phyloP scores from a whole-genome alignment of 1,140 invertebrate genomes.

The Pararge aegeria region DNA sequence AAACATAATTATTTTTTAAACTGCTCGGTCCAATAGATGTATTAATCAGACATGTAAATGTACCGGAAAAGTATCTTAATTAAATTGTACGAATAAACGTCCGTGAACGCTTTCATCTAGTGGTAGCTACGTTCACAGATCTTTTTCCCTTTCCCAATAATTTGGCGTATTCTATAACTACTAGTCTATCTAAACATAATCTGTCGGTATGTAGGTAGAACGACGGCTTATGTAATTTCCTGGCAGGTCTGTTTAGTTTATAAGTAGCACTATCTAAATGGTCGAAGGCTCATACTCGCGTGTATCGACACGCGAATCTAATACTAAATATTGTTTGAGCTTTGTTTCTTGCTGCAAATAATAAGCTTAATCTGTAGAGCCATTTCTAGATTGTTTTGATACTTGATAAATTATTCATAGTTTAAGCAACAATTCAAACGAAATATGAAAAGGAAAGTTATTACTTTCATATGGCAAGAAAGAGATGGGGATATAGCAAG shows the following conservation, averaged over 20 bases:
- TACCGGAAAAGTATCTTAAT: background rate
- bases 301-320: background rate
- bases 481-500: no score
- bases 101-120: background rate
- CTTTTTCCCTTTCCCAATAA: background rate
- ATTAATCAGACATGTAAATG: background rate
- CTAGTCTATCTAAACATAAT: slow-evolving; percentile 7
- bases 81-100: background rate
- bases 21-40: no score
- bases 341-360: no score
- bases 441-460: no score
- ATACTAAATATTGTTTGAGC: background rate
- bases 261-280: slow-evolving; percentile 16
- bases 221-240: slow-evolving; percentile 25
- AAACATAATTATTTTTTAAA: no score
- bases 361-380: no score
- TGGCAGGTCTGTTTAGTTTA: slow-evolving; percentile 14
- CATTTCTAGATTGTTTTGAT: no score
- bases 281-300: background rate
- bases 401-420: no score
- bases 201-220: slow-evolving; percentile 11
- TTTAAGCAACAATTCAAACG: no score
- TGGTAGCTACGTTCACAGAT: background rate
- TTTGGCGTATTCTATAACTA: background rate
- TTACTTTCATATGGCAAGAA: no score